Base-by-base conservation (phyloP, 2,113 vertebrate species). In the Australoheros scitulus region DNA sequence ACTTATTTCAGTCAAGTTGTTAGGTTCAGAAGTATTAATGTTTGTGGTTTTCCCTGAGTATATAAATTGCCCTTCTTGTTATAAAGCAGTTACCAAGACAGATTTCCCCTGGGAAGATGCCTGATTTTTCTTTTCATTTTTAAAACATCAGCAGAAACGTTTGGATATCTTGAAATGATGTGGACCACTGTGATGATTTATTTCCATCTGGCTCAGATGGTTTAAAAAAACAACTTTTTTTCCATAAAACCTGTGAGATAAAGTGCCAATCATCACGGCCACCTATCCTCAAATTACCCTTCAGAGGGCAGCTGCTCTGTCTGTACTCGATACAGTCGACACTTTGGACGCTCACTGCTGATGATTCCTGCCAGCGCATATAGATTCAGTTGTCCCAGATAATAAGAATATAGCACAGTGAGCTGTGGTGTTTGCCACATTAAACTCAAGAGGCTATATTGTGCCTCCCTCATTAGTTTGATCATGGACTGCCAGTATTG, bases 391-490 rank as follows among this genome's bases (percentile, higher is more conserved):
- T 59, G 82, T 34, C 64, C 64, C 3, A 60, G 77, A 82, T 82
- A 78, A 81, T 36, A 9, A 55, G 85, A 83, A 59, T 50, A 59
- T 56, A 70, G 60, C 60, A 52, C 1, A 14, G 1, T 78, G 82
- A 82, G 64, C 50, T 82, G n/a, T 82, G 65, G 20, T 18, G 36
- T 87, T 89, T 77, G 59, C n/a, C 59, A 8, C 68, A 58, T 90
- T 88, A 81, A 83, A 79, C 81, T 79, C 22, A 41, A 55, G 59
- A 55, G 65, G 64, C 80, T 36, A 1, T 24, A 22, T 26, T 61
- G 70, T 32, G 29, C 34, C 63, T 82, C 38, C 70, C 55, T 89
- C 70, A 70, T 87, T 92, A 84, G 77, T 83, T 61, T 56, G 77
- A 87, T 86, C 76, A 41, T 72, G 65, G 26, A 22, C 61, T 76